Conservation (phyloP, 1,140 invertebrate species). For the Drosophila erecta region DNA sequence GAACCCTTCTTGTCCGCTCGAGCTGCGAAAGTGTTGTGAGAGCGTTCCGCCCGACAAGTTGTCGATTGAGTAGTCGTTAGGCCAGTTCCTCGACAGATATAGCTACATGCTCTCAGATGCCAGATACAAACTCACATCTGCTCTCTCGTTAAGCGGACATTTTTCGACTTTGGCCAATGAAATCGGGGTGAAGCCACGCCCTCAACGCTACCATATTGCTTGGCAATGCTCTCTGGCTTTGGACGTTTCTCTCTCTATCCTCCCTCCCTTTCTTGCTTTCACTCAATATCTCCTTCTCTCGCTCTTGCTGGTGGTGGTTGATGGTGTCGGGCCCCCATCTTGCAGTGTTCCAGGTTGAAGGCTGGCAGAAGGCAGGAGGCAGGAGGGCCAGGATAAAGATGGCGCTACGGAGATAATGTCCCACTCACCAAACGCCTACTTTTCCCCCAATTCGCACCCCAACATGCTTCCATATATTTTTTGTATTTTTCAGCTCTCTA, state of each 20-base stretch:
- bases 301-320: conserved; percentile 31
- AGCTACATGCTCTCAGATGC: conserved; percentile 11
- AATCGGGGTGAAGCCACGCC: conserved; percentile 33
- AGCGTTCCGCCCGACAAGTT: conserved; percentile 57
- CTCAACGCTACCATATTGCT: conserved; percentile 28
- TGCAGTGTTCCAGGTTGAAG: conserved; percentile 36
- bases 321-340: conserved; percentile 35
- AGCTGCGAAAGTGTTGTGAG: conserved; percentile 81
- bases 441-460: too few relatives aligned
- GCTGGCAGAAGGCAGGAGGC: conserved; percentile 58
- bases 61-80: conserved; percentile 28
- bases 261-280: conserved; percentile 27
- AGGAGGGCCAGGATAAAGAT: conserved; percentile 54
- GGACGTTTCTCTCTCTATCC: conserved; percentile 25
- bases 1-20: conserved; percentile 78
- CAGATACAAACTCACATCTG: neutral
- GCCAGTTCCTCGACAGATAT: conserved; percentile 18
- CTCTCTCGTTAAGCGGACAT: conserved; percentile 44
- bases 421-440: neutral
- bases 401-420: conserved; percentile 51
- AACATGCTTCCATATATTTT: neutral
- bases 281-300: conserved; percentile 30
- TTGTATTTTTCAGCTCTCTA: conserved; percentile 21
- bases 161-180: conserved; percentile 51
- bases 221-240: conserved; percentile 18